Evolutionary conservation across 2,113 vertebrate species (phyloP).

Genomic region (Protomyctophum bolini): DNA sequence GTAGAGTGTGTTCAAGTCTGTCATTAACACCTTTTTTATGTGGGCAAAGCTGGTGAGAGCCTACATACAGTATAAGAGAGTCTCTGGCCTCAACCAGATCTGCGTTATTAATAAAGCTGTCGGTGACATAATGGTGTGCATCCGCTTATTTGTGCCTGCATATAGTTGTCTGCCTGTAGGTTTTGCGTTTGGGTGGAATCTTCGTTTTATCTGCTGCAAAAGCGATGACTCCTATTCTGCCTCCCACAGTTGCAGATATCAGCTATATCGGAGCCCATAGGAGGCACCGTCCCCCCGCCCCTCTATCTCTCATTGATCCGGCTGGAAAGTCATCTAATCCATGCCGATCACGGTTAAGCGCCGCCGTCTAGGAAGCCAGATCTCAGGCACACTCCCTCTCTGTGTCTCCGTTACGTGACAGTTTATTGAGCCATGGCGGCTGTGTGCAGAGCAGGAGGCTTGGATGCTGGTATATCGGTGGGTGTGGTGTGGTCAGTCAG

Average conservation of each 20-base stretch:
- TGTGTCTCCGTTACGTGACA: conserved; percentile 7
- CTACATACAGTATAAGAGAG: too few relatives aligned
- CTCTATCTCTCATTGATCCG: conserved; percentile 58
- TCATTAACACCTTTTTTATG: too few relatives aligned
- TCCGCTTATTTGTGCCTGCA: conserved; percentile 17
- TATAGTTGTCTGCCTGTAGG: background rate
- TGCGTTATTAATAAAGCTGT: background rate
- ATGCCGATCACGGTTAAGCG: conserved; percentile 52
- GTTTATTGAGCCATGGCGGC: conserved; percentile 32
- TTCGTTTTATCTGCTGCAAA: conserved; percentile 45
- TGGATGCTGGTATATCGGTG: conserved; percentile 20
- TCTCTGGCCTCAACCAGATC: too few relatives aligned
- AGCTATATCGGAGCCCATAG: conserved; percentile 46
- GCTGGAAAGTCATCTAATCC: conserved; percentile 53
- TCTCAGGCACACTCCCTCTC: conserved; percentile 11
- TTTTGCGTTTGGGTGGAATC: conserved; percentile 10
- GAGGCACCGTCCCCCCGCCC: conserved; percentile 38
- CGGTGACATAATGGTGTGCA: conserved; percentile 1
- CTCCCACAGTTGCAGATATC: conserved; percentile 45
- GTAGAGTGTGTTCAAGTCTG: too few relatives aligned
- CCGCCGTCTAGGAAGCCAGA: conserved; percentile 27
- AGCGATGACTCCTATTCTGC: conserved; percentile 20
- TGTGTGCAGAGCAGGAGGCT: conserved; percentile 15
- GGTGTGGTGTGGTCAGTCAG: conserved; percentile 10
- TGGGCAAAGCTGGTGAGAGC: too few relatives aligned